Evolutionary conservation across 2,888 invertebrate species (phyloP).

Genomic region (Bombylius major): DNA sequence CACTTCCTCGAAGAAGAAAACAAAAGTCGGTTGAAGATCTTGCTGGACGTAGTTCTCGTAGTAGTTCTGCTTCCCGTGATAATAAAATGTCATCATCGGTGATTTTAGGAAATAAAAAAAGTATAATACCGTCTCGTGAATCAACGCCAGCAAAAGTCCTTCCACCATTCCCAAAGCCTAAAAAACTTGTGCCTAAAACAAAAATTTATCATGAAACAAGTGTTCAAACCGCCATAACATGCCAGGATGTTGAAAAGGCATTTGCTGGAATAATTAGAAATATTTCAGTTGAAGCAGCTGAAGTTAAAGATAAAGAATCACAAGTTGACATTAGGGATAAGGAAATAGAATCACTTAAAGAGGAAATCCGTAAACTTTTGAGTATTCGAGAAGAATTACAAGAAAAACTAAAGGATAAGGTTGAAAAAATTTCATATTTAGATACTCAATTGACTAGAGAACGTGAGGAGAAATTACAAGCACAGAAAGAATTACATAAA

Average conservation of each 20-base stretch:
- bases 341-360: slow-evolving; percentile 49
- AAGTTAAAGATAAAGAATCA: slow-evolving; percentile 43
- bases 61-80: slow-evolving; percentile 40
- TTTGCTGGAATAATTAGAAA: slow-evolving; percentile 45
- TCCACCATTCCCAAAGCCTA: slow-evolving; percentile 39
- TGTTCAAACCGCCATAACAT: slow-evolving; percentile 63
- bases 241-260: slow-evolving; percentile 57
- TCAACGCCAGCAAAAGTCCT: slow-evolving; percentile 31
- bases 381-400: slow-evolving; percentile 51
- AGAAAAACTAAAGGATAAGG: slow-evolving; percentile 34
- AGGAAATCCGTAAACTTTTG: slow-evolving; percentile 43
- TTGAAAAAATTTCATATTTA: slow-evolving; percentile 40
- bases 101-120: slow-evolving; percentile 23
- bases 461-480: slow-evolving; percentile 56
- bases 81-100: slow-evolving; percentile 36
- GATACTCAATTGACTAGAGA: slow-evolving; percentile 54
- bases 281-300: slow-evolving; percentile 32
- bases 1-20: slow-evolving; percentile 59
- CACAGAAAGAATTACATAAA: slow-evolving; percentile 58
- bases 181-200: slow-evolving; percentile 40
- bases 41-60: slow-evolving; percentile 34
- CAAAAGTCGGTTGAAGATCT: slow-evolving; percentile 49
- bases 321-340: slow-evolving; percentile 53
- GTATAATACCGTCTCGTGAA: slow-evolving; percentile 22
- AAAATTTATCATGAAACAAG: slow-evolving; percentile 70